phyloP scores from a whole-genome alignment of 1,140 invertebrate genomes.

The Zaprionus capensis region DNA sequence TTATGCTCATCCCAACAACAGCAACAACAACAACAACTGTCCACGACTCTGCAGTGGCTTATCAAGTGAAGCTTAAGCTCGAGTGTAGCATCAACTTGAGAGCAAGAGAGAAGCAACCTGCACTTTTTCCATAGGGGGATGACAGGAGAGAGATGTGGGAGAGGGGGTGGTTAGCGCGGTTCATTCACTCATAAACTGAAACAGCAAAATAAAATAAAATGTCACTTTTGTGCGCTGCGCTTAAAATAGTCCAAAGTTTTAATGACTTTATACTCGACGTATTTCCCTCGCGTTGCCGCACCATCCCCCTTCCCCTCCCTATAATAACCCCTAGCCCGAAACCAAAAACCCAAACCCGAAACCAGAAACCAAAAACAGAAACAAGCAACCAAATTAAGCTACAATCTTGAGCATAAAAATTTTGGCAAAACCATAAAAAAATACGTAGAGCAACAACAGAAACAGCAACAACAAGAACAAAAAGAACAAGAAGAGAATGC shows the following conservation, averaged over 20 bases:
- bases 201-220: constrained; percentile 77
- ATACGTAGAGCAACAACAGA: neutral
- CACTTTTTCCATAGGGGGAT: neutral
- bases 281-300: neutral
- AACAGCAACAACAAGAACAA: neutral
- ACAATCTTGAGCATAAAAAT: constrained; percentile 65
- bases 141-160: neutral
- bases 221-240: constrained; percentile 64
- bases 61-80: constrained; percentile 67
- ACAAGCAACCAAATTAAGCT: constrained; percentile 53
- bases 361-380: constrained; percentile 5
- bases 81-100: constrained; percentile 37
- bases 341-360: neutral
- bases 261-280: constrained; percentile 67
- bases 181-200: constrained; percentile 64
- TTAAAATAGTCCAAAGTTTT: constrained; percentile 81
- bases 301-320: neutral
- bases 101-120: neutral
- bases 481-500: constrained; percentile 22
- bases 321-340: neutral
- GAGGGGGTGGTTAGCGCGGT: neutral
- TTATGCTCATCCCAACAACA: constrained; percentile 19
- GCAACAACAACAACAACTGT: constrained; percentile 50
- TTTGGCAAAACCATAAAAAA: constrained; percentile 17
- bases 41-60: constrained; percentile 72